A percentile compares a stretch with the other conserved stretches of the same genome.
These are phyloP conservation scores for Drosophila athabasca DNA, from an alignment of 1,140 invertebrate species.

Conservation along the genomic window DNA sequence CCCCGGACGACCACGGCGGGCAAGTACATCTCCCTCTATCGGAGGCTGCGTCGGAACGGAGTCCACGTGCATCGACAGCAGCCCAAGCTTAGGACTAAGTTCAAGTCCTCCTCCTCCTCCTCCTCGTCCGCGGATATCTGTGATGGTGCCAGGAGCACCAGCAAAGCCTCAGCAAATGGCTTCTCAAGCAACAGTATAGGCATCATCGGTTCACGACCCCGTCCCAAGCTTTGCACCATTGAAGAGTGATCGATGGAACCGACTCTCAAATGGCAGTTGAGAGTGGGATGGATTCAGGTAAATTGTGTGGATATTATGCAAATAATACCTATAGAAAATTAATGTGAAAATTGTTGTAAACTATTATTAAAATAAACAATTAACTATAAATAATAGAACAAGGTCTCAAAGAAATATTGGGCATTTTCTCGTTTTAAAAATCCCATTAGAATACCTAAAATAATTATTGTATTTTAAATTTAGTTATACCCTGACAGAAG, in stretches of 20 bases:
- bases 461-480: too few species aligned
- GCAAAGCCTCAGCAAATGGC: conserved; percentile 34
- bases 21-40: conserved; percentile 92
- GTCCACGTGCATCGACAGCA: conserved; percentile 84
- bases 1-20: conserved; percentile 89
- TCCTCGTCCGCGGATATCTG: conserved; percentile 9
- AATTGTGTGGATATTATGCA: neutral
- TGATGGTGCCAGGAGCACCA: conserved; percentile 15
- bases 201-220: conserved; percentile 34
- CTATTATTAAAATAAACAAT: too few species aligned
- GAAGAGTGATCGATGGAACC: conserved; percentile 53
- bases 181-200: conserved; percentile 44
- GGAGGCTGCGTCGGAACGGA: conserved; percentile 86
- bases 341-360: too few species aligned
- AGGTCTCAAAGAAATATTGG: too few species aligned
- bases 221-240: conserved; percentile 74
- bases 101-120: conserved; percentile 8
- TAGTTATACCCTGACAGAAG: too few species aligned
- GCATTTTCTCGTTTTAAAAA: too few species aligned
- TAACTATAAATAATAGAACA: too few species aligned
- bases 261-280: neutral
- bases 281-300: neutral
- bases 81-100: conserved; percentile 35
- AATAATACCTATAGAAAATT: neutral
- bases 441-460: too few species aligned